Base-by-base conservation (phyloP, 2,113 vertebrate genomes). In the Rhodinocichla rosea region DNA sequence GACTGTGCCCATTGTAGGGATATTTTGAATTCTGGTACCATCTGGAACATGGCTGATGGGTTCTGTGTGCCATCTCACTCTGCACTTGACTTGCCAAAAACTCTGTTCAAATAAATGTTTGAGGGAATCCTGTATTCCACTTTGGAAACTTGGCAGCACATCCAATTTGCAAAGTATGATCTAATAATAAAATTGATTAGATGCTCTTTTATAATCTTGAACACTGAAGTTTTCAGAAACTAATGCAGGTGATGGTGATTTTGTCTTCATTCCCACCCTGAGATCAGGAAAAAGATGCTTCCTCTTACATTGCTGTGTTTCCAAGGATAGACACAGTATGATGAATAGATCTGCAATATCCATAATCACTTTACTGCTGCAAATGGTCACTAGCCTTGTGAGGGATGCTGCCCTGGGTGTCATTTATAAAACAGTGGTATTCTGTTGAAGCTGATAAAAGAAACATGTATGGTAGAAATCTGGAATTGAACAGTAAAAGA, bases 21-120 rank as follows among this genome's bases (percentile, higher is more conserved):
- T 65, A 19, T 64, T 78, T 47, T 60, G 49, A 75, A 22, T 60
- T 28, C 22, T 80, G 45, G 0, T 77, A 26, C 26, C 28, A 14
- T 44, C n/a, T 69, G 71, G 60, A 80, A 23, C 23, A 2, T 0
- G 1, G 35, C 1, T 3, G 23, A 9, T 52, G 33, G 19, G 6
- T 63, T 91, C 50, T 65, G 10, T 47, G 30, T 57, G n/a, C 32
- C 22, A 22, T 62, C 28, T 49, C 30, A 4, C 10, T 47, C 35
- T 83, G 9, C 40, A 16, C 16, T 64, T 75, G 22, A 20, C n/a
- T 63, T 69, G 37, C 63, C 45, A 77, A 47, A 86, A 94, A 12
- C 23, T 62, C 10, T 57, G 6, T 37, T 73, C 28, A 53, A 4
- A 26, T 7, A 32, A 62, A 11, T 32, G 20, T 62, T 69, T 83